A percentile compares a stretch with the other conserved stretches of the same genome.
Conservation (phyloP, 2,888 invertebrate species). For the Monoplex corrugatus region DNA sequence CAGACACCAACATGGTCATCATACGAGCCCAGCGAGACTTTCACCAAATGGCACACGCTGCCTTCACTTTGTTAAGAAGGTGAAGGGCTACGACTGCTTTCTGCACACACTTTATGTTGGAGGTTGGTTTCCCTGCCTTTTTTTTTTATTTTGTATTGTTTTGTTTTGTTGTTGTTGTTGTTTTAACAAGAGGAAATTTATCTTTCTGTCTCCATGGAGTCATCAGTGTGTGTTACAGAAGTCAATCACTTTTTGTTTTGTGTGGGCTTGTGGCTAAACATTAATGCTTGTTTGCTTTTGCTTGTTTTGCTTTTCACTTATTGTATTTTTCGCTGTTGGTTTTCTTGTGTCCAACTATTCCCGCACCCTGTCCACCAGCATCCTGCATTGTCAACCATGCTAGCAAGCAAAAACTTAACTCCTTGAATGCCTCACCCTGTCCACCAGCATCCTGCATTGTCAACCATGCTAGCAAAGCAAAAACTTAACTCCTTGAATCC, state of each 20-base stretch:
- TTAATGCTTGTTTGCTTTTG: neutral
- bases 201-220: neutral
- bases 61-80: slow-evolving; percentile 65
- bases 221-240: neutral
- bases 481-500: no score
- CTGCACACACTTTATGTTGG: slow-evolving; percentile 69
- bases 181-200: neutral
- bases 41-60: slow-evolving; percentile 65
- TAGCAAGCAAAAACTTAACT: no score
- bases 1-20: slow-evolving; percentile 63
- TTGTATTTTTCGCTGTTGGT: no score
- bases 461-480: no score
- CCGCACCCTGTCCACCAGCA: no score
- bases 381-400: no score
- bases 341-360: no score
- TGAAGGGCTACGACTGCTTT: slow-evolving; percentile 60
- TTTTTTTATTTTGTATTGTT: no score
- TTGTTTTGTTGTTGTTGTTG: no score
- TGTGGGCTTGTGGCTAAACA: no score
- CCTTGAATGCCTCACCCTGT: no score
- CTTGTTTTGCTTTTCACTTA: neutral
- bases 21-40: slow-evolving; percentile 64
- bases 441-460: no score
- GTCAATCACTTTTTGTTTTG: neutral
- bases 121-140: slow-evolving; percentile 57